A percentile compares a stretch with the other conserved stretches of the same genome.
These are phyloP conservation scores for Petrocephalus sullivani DNA, from an alignment of 2,797 vertebrate species.

Conservation along the genomic window DNA sequence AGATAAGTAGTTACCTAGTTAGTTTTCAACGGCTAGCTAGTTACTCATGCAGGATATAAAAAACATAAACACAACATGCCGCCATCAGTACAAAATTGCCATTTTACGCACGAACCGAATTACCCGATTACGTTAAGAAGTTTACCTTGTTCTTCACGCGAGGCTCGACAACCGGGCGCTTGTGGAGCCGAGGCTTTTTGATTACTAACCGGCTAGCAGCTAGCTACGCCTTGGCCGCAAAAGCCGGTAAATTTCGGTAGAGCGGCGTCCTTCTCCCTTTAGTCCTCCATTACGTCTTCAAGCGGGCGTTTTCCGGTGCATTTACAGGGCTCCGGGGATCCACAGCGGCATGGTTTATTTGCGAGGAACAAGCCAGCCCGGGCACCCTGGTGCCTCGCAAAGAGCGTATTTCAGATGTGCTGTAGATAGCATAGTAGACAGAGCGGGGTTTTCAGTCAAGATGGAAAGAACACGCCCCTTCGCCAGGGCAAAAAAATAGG, in stretches of 20 bases:
- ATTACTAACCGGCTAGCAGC: constrained; percentile 27
- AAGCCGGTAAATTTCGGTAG: constrained; percentile 54
- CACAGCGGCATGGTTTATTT: neutral
- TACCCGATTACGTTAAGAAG: neutral
- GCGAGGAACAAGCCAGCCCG: neutral
- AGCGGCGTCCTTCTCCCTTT: constrained; percentile 36
- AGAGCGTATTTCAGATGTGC: constrained; percentile 33
- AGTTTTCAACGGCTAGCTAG: constrained; percentile 14
- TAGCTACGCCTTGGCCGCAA: constrained; percentile 49
- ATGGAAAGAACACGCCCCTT: constrained; percentile 57
- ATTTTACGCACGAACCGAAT: neutral
- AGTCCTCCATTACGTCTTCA: constrained; percentile 32
- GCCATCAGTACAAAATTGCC: constrained; percentile 1
- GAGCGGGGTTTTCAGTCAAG: constrained; percentile 45
- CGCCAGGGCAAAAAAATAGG: constrained; percentile 26
- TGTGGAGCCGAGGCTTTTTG: constrained; percentile 48
- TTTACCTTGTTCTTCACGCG: constrained; percentile 55
- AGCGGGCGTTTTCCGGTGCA: constrained; percentile 16
- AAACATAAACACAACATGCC: constrained; percentile 18
- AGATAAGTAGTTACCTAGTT: constrained; percentile 18
- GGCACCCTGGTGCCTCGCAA: constrained; percentile 21
- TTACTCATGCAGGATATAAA: neutral
- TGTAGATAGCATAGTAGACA: constrained; percentile 39
- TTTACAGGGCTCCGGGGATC: neutral
- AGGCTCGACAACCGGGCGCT: constrained; percentile 44